Evolutionary conservation across 2,797 vertebrate genomes (phyloP).

Genomic region (Anguilla pacifica): DNA sequence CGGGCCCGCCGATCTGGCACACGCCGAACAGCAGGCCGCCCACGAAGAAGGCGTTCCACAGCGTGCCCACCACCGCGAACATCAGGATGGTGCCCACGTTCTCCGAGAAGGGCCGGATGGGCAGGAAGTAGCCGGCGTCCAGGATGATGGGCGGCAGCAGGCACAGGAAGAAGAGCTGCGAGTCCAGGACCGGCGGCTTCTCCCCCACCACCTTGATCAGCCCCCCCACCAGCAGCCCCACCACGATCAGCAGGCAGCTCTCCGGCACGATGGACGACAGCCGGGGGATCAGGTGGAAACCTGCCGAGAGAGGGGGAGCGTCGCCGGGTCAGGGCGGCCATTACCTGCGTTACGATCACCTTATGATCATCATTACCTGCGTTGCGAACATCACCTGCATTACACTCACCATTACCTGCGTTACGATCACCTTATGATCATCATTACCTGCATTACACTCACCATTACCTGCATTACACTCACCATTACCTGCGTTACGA

Average conservation of each 20-base stretch:
- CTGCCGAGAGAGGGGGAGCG: background rate
- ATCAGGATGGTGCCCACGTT: constrained; percentile 97
- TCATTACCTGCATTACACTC: background rate
- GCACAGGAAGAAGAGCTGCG: constrained; percentile 87
- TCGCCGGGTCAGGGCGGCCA: background rate
- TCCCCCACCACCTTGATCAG: constrained; percentile 88
- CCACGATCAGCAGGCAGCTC: constrained; percentile 94
- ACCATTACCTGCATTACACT: background rate
- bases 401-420: background rate
- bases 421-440: background rate
- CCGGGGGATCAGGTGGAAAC: constrained; percentile 80
- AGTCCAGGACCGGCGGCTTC: constrained; percentile 79
- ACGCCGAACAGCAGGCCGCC: constrained; percentile 85
- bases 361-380: background rate
- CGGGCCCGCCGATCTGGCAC: constrained; percentile 77
- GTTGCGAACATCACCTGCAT: background rate
- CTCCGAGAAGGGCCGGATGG: constrained; percentile 91
- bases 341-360: too few species aligned
- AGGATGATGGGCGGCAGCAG: constrained; percentile 96
- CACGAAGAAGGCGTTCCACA: constrained; percentile 95
- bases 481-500: background rate
- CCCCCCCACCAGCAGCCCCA: constrained; percentile 90
- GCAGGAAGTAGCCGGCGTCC: constrained; percentile 96
- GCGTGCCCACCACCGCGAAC: constrained; percentile 92
- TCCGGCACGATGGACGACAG: constrained; percentile 92